phyloP scores from a whole-genome alignment of 2,113 vertebrate species.

The Gopherus flavomarginatus region DNA sequence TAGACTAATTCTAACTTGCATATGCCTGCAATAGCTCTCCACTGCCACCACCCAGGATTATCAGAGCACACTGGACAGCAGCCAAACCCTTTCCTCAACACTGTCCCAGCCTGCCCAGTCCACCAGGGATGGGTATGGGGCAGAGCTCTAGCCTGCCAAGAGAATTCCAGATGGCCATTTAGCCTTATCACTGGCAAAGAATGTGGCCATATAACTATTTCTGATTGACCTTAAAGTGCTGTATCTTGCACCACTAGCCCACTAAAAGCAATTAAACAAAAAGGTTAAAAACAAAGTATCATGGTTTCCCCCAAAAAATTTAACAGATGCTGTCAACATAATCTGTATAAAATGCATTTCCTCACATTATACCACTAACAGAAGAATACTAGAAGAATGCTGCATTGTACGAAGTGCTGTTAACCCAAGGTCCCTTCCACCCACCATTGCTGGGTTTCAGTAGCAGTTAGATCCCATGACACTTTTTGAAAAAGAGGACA shows the following conservation, averaged over 20 bases:
- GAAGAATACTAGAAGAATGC: neutral
- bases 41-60: neutral
- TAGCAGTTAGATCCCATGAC: neutral
- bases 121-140: neutral
- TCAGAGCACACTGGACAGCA: neutral
- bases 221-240: neutral
- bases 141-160: neutral
- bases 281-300: neutral
- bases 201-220: neutral
- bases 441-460: neutral
- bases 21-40: neutral
- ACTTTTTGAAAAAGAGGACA: neutral
- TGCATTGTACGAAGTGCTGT: slow-evolving; percentile 8
- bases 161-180: neutral
- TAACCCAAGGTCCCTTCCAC: neutral
- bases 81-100: neutral
- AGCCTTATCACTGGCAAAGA: neutral
- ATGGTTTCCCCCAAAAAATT: neutral
- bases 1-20: neutral
- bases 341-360: neutral
- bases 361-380: neutral
- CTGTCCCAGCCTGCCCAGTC: neutral
- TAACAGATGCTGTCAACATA: neutral
- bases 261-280: neutral
- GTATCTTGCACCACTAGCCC: slow-evolving; percentile 5